Base-by-base conservation (phyloP, 2,113 vertebrate genomes). In the Gymnorhina tibicen region DNA sequence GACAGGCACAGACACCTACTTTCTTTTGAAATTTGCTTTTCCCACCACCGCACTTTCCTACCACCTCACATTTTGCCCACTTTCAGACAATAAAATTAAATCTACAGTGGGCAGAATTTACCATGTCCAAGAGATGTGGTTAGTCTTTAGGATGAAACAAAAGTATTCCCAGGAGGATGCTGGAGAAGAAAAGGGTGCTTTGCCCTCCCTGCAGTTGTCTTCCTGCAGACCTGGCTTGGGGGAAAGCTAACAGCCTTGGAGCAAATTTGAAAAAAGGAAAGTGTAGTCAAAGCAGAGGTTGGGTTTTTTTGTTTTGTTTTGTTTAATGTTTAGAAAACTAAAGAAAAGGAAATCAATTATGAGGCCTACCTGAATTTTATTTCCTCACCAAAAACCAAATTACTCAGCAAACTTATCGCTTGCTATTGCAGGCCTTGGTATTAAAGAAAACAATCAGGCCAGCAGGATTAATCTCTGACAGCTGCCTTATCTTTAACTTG, bases 351-450 rank as follows among this genome's bases (percentile, higher is more conserved):
- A 99, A 99, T 99, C 99, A 99, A 99, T 99, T 99, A 99, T 98
- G 98, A 98, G 98, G 98, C 98, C 98, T 98, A 99, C 99, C 99
- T 99, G 99, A 99, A 99, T 99, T 99, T 99, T 99, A 99, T 99
- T 99, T 99, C 98, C 98, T 98, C 98, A 98, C 98, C 98, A 94
- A 98, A 99, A 99, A 99, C 98, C 99, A 99, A 99, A 99, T 99
- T 99, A 99, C 99, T 99, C 99, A 99, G 99, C 99, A 99, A 99
- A 99, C 99, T 99, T 99, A 99, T 99, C 99, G 98, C 99, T 99
- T 99, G 99, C 99, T 98, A 98, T 99, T 99, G 99, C 99, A 99
- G 99, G 99, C 98, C 98, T 98, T 97, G 98, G 99, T 99, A 99
- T 99, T 99, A 99, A 99, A 99, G 99, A 99, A 99, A 99, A 99